Evolutionary conservation across 1,140 invertebrate species (phyloP), one percentile per base, ranked within the genome.

Genomic region (Hylaeus volcanicus): DNA sequence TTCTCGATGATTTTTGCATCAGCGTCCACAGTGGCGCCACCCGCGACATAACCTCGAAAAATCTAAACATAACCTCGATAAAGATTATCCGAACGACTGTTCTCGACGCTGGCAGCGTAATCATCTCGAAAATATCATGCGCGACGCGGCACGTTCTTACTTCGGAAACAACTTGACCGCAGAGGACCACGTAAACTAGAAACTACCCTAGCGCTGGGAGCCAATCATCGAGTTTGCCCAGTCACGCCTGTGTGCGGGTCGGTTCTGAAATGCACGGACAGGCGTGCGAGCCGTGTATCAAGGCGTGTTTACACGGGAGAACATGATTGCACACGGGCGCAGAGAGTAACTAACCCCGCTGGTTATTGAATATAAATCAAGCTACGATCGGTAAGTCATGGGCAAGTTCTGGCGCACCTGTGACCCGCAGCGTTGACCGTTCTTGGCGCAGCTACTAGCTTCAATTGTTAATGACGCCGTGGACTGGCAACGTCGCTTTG

Each of bases 311-410:
- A 82, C 85, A 86, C 79, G 74, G 63, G 39, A 66, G 75, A 55
- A 86, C 80, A 80, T 86, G 85, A 86, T 86, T 86, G 85, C 74
- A 83, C 72, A 71, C 61, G 43, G 72, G 56, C 75, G 55, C 15
- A 26, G 43, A 58, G 81, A 68, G 86, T 89, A 88, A 89, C 88
- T 87, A 88, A 86, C 84, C 88, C 80, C 80, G 66, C 81, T 74
- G 81, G 82, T 88, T 89, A 89, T 89, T 88, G 87, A 89, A 90
- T 90, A 88, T 86, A 89, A 88, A 89, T 89, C 88, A 86, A 79
- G 71, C 69, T 73, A 53, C 74, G 84, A 88, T 88, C 84, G 75
- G 81, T 86, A 88, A 88, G 87, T 88, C 84, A 88, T 84, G 63
- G 79, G 41, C 51, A 66, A 75, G 74, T 75, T 86, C 69, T 58